Conservation (phyloP, 2,888 invertebrate genomes). For the Agapostemon virescens region DNA sequence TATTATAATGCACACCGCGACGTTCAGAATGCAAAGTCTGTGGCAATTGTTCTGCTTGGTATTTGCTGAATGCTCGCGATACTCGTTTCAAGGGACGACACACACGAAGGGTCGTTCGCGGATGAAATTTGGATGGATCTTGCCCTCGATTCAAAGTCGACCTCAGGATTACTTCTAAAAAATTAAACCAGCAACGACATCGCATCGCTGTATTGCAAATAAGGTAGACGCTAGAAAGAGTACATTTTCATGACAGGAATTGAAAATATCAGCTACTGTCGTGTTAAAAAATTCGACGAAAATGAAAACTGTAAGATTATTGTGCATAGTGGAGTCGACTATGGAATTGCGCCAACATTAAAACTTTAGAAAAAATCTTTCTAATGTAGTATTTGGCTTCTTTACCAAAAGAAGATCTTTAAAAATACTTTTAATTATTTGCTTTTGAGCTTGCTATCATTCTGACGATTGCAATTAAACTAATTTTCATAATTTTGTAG, state of each 20-base stretch:
- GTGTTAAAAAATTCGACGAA: neutral
- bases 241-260: neutral
- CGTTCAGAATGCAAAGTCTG: neutral
- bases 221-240: neutral
- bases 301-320: neutral
- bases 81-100: neutral
- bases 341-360: neutral
- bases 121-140: constrained; percentile 1
- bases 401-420: neutral
- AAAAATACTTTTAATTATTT: neutral
- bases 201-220: neutral
- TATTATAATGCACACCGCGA: neutral
- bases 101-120: neutral
- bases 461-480: too few relatives aligned
- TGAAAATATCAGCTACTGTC: neutral
- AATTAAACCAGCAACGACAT: neutral
- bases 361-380: too few relatives aligned
- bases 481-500: too few relatives aligned
- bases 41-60: constrained; percentile 8
- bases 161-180: neutral
- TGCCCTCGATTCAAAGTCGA: neutral
- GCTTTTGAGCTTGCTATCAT: neutral
- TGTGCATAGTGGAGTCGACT: neutral
- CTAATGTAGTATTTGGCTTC: too few relatives aligned
- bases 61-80: neutral